phyloP scores from a whole-genome alignment of 2,113 vertebrate species.

The Pluvianellus socialis region DNA sequence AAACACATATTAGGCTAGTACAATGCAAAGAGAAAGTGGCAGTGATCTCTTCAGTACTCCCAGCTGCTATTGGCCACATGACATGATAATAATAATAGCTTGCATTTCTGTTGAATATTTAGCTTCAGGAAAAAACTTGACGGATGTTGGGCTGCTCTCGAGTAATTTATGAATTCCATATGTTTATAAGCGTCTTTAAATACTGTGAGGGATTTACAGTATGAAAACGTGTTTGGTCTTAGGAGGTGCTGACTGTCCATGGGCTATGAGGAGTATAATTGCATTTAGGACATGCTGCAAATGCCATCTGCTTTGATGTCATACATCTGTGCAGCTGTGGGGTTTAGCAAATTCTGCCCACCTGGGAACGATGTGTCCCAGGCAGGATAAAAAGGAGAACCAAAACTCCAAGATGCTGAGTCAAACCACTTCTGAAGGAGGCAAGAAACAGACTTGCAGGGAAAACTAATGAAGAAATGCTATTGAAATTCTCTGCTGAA shows the following conservation, averaged over 20 bases:
- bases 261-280: slow-evolving; percentile 7
- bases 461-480: not conserved
- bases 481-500: not conserved
- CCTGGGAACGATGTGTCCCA: not conserved
- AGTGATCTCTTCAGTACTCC: slow-evolving; percentile 38
- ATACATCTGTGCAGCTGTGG: not conserved
- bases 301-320: slow-evolving; percentile 42
- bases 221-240: slow-evolving; percentile 46
- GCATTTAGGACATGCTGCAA: not conserved
- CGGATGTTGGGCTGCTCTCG: slow-evolving; percentile 4
- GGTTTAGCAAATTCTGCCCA: not conserved
- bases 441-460: not conserved
- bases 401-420: not conserved
- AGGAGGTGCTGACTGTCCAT: slow-evolving; percentile 34
- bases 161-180: slow-evolving; percentile 63
- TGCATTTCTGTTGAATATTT: slow-evolving; percentile 48
- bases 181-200: slow-evolving; percentile 61
- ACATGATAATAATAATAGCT: slow-evolving; percentile 55
- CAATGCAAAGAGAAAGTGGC: slow-evolving; percentile 29
- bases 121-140: slow-evolving; percentile 34
- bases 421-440: not conserved
- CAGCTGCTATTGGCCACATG: slow-evolving; percentile 39
- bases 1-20: not conserved
- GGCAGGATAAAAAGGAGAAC: not conserved
- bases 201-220: slow-evolving; percentile 35